Percentiles rank a stretch among this genome's conserved stretches.
These are phyloP conservation scores for Sarcophaga variegata DNA, from an alignment of 2,888 invertebrate genomes.

Conservation along the genomic window DNA sequence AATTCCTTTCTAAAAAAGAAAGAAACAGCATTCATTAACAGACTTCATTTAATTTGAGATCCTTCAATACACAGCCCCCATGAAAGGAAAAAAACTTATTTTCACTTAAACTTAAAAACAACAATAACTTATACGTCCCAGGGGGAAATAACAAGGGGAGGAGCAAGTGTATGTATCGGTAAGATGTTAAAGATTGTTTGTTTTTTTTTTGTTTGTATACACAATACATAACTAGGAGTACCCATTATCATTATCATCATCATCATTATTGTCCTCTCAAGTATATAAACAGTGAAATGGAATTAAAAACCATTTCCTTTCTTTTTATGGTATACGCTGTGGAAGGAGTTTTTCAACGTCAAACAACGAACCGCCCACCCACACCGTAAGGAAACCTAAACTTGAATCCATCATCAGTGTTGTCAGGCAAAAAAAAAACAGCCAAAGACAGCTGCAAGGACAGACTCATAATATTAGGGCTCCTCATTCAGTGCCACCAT, in stretches of 20 bases:
- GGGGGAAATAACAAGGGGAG: not conserved
- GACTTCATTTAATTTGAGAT: not conserved
- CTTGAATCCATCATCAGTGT: not conserved
- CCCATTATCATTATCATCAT: not conserved
- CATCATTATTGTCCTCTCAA: conserved; percentile 1
- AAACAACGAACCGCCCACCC: no score
- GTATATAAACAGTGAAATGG: conserved; percentile 77
- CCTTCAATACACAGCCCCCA: not conserved
- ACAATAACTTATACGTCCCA: not conserved
- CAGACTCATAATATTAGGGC: no score
- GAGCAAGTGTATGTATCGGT: not conserved
- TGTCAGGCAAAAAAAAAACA: not conserved
- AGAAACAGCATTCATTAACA: not conserved
- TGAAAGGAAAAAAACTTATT: not conserved
- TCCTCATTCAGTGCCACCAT: no score
- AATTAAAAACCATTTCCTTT: conserved; percentile 73
- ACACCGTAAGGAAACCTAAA: not conserved
- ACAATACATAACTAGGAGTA: not conserved
- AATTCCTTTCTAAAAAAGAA: not conserved
- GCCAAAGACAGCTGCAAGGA: not conserved
- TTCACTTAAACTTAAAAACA: no score
- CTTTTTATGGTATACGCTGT: not conserved
- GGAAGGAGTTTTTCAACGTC: not conserved
- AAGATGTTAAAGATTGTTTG: not conserved
- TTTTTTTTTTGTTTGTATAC: not conserved